These are phyloP conservation scores for Okapia johnstoni DNA, from an alignment of 2,113 vertebrate species.

Conservation along the genomic window DNA sequence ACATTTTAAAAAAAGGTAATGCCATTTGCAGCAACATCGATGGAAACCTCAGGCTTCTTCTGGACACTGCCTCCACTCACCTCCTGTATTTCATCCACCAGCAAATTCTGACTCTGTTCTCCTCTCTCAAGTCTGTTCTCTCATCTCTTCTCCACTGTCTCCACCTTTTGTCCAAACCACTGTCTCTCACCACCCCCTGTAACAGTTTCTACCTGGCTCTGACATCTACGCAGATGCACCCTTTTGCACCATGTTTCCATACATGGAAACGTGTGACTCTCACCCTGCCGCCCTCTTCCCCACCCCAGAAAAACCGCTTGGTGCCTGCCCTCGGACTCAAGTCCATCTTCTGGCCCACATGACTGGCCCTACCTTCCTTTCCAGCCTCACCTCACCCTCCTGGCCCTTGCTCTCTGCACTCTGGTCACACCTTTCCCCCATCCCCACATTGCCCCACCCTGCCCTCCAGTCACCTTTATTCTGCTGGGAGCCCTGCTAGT, in stretches of 20 bases:
- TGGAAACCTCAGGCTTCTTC: neutral
- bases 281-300: neutral
- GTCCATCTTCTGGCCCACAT: neutral
- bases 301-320: neutral
- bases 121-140: neutral
- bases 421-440: neutral
- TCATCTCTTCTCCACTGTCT: neutral
- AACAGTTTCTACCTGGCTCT: neutral
- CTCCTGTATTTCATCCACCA: neutral
- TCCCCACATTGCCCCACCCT: neutral
- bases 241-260: neutral
- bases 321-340: neutral
- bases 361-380: neutral
- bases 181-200: neutral
- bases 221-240: neutral
- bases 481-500: neutral
- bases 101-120: neutral
- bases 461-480: neutral
- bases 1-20: neutral
- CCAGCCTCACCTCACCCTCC: neutral
- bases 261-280: neutral
- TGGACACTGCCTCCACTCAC: neutral
- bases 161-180: neutral
- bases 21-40: neutral
- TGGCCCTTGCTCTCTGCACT: neutral